Conservation (phyloP, 1,140 invertebrate species). For the Ectropis grisescens region DNA sequence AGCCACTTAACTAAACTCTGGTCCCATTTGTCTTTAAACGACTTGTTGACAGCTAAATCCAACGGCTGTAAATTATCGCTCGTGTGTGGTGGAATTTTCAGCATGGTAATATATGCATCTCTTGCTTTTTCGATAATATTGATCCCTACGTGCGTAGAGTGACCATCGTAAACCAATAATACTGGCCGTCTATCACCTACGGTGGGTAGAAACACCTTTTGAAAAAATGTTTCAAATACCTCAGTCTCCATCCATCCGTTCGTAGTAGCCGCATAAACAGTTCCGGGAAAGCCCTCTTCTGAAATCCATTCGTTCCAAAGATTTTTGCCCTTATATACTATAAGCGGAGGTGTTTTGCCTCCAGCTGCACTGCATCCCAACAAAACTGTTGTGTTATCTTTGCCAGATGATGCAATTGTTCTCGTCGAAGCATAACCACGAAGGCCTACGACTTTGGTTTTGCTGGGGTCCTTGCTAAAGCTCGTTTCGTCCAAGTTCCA, state of each 20-base stretch:
- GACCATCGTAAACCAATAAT: conserved; percentile 38
- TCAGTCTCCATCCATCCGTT: conserved; percentile 37
- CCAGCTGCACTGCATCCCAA: conserved; percentile 27
- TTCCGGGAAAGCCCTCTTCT: conserved; percentile 1
- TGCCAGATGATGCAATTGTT: conserved; percentile 26
- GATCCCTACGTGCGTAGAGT: conserved; percentile 27
- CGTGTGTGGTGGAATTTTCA: conserved; percentile 36
- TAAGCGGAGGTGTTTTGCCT: conserved; percentile 32
- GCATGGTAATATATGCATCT: conserved; percentile 21
- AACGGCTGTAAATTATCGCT: conserved; percentile 35
- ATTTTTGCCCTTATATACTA: conserved; percentile 28
- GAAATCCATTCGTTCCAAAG: conserved; percentile 13
- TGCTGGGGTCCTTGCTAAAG: conserved; percentile 17
- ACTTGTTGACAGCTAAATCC: conserved; percentile 25
- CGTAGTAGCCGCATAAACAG: conserved; percentile 12
- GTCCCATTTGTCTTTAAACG: conserved; percentile 13
- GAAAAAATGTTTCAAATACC: conserved; percentile 32
- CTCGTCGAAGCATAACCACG: conserved; percentile 22
- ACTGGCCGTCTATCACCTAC: conserved; percentile 17
- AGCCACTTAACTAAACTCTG: conserved; percentile 17
- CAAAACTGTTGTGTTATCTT: conserved; percentile 38
- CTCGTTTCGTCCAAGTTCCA: not conserved
- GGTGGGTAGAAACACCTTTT: conserved; percentile 9
- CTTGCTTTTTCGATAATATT: conserved; percentile 26
- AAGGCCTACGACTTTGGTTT: too few relatives aligned